Percentiles rank a stretch among this genome's conserved stretches.
Conservation (phyloP, 2,888 invertebrate species). For the Cryptophagus acutangulus region DNA sequence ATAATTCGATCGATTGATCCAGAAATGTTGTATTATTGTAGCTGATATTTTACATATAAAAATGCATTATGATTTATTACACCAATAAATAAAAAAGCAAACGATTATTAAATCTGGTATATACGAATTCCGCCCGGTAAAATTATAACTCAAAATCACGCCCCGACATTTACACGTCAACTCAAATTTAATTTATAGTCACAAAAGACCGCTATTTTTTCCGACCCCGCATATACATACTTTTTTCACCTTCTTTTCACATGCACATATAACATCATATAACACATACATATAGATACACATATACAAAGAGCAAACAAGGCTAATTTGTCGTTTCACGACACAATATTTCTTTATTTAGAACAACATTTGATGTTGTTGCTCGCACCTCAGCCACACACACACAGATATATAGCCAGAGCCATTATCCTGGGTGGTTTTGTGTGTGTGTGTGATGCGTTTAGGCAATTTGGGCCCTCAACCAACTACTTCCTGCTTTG, state of each 20-base stretch:
- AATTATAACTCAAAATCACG: constrained; percentile 44
- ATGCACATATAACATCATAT: constrained; percentile 24
- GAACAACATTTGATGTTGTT: constrained; percentile 44
- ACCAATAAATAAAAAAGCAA: no score
- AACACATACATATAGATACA: no score
- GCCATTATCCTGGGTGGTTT: constrained; percentile 38
- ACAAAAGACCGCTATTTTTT: constrained; percentile 35
- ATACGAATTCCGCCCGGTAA: no score
- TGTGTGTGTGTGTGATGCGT: constrained; percentile 36
- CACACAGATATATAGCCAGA: no score
- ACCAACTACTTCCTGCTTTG: constrained; percentile 40
- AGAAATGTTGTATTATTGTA: no score
- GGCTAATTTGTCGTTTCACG: constrained; percentile 43
- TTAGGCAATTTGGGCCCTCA: constrained; percentile 39
- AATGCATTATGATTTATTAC: no score
- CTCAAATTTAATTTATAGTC: constrained; percentile 48
- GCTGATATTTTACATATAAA: no score
- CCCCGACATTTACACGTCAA: constrained; percentile 44
- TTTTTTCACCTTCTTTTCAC: constrained; percentile 37
- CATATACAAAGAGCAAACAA: no score
- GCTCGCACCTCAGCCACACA: constrained; percentile 45
- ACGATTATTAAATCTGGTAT: no score
- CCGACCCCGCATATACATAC: no score
- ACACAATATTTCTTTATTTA: constrained; percentile 49
- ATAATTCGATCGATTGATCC: no score